A percentile compares a stretch with the other conserved stretches of the same genome.
phyloP scores from a whole-genome alignment of 2,797 vertebrate genomes.

The Falco berigora region DNA sequence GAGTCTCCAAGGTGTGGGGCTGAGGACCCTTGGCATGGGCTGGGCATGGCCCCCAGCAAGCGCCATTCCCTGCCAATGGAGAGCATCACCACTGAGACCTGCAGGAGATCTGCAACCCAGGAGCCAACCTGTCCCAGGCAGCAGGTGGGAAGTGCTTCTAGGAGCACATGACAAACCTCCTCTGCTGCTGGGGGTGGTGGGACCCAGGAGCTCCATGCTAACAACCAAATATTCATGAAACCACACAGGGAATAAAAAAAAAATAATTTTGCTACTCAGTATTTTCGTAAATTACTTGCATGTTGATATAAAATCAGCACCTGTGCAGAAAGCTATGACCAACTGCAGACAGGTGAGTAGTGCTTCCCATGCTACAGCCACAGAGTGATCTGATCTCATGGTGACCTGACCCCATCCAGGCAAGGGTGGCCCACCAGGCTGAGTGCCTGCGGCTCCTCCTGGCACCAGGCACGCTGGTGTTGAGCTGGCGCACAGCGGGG shows the following conservation, averaged over 20 bases:
- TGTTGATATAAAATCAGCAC: background rate
- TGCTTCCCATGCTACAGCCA: background rate
- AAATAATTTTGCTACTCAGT: background rate
- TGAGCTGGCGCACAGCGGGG: background rate
- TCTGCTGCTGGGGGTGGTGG: background rate
- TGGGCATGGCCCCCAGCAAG: background rate
- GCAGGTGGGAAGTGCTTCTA: background rate
- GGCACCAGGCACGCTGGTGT: fast-evolving
- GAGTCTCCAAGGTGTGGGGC: background rate
- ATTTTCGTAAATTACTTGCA: too few species aligned
- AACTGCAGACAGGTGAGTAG: too few species aligned
- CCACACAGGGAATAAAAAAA: too few species aligned
- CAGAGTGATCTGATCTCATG: background rate
- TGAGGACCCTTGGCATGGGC: fast-evolving
- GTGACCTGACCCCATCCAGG: background rate
- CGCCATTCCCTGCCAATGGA: background rate
- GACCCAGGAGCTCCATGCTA: background rate
- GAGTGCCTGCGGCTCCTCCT: background rate
- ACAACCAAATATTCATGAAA: background rate
- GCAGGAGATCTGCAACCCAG: background rate
- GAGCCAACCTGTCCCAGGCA: background rate
- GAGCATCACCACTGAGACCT: background rate
- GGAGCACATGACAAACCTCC: too few species aligned
- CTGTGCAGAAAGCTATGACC: background rate
- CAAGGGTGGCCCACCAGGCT: background rate